Evolutionary conservation across 1,140 invertebrate genomes (phyloP).

Genomic region (Episyrphus balteatus): DNA sequence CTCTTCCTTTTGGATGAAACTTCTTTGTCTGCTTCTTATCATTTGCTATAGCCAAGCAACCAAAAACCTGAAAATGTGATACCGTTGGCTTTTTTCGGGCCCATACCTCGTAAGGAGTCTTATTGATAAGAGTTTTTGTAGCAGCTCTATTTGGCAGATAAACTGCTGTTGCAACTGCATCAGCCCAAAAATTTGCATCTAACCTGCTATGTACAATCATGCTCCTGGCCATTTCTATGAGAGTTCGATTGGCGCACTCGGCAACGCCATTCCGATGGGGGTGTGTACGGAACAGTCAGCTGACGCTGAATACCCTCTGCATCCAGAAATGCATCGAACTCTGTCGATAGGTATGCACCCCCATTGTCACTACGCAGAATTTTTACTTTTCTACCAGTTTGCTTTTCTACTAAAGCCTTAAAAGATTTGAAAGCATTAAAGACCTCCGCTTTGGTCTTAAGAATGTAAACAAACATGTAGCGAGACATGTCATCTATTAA

Average conservation of each 20-base stretch:
- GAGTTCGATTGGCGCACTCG: conserved; percentile 9
- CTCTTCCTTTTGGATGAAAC: too few species aligned
- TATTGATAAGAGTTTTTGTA: conserved; percentile 6
- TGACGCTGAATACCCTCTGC: conserved; percentile 9
- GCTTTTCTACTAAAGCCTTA: too few species aligned
- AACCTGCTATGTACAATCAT: conserved; percentile 8
- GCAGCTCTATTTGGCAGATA: conserved; percentile 11
- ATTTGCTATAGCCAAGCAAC: background rate
- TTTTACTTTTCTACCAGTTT: too few species aligned
- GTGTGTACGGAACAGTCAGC: conserved; percentile 8
- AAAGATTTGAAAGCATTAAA: too few species aligned
- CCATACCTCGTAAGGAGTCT: conserved; percentile 31
- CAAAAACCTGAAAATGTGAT: conserved; percentile 24
- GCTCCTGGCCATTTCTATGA: conserved; percentile 11
- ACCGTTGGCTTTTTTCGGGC: conserved; percentile 21
- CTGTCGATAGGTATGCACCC: too few species aligned
- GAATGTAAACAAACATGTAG: too few species aligned
- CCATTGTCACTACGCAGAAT: too few species aligned
- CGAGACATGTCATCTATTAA: too few species aligned
- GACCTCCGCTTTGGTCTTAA: too few species aligned
- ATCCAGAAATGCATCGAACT: too few species aligned
- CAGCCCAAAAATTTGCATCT: conserved; percentile 13
- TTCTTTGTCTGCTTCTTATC: too few species aligned
- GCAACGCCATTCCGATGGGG: conserved; percentile 12
- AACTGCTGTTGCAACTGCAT: conserved; percentile 12